Conservation (phyloP, 2,797 vertebrate genomes). For the Tapirus indicus region DNA sequence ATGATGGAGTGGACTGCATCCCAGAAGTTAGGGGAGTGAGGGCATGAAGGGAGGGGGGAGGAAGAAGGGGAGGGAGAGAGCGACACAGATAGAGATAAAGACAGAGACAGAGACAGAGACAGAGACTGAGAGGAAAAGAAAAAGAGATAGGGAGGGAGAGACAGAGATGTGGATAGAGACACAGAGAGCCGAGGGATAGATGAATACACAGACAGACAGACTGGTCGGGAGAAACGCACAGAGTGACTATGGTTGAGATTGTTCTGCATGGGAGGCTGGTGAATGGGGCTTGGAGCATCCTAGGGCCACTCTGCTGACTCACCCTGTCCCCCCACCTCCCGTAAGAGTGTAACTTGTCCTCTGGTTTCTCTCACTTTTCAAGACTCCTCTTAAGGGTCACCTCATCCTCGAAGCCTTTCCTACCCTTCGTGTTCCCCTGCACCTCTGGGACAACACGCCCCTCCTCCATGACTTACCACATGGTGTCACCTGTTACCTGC, state of each 20-base stretch:
- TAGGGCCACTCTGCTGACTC: too few species aligned
- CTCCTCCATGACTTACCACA: background rate
- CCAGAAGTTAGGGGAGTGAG: background rate
- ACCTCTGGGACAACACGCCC: rapidly evolving
- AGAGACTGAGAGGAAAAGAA: background rate
- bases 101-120: background rate
- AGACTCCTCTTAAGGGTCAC: background rate
- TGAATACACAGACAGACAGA: background rate
- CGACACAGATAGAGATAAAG: background rate
- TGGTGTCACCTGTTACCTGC: background rate
- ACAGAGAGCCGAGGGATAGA: background rate
- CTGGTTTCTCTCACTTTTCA: background rate
- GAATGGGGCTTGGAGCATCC: background rate
- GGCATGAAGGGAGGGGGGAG: background rate
- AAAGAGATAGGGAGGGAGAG: background rate
- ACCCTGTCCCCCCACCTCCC: background rate
- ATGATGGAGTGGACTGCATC: background rate
- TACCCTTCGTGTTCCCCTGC: background rate
- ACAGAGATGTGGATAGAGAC: background rate
- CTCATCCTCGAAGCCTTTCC: background rate
- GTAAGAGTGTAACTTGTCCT: background rate
- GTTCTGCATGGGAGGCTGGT: background rate
- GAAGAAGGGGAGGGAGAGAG: rapidly evolving
- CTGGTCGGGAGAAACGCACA: background rate
- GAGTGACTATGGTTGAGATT: background rate